These are phyloP conservation scores for Pogonophryne albipinna DNA, from an alignment of 2,797 vertebrate genomes.

Conservation along the genomic window DNA sequence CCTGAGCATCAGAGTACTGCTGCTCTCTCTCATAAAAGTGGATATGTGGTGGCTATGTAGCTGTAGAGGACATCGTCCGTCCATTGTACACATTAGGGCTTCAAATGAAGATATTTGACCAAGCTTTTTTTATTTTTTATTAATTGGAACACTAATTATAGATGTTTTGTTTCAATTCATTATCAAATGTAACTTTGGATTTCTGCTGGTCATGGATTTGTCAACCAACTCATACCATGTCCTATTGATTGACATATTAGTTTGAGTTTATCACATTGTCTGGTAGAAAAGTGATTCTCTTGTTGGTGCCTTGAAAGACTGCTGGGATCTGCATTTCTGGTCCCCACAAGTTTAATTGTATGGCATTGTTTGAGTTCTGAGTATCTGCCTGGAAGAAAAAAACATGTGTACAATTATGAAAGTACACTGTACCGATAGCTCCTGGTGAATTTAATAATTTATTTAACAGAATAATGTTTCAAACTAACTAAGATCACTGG, in stretches of 20 bases:
- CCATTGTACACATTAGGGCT: not conserved
- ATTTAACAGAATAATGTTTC: not conserved
- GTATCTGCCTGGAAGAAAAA: not conserved
- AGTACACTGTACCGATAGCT: not conserved
- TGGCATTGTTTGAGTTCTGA: not conserved
- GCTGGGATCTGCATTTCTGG: not conserved
- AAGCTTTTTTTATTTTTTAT: not conserved
- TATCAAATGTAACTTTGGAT: not conserved
- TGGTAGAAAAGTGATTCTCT: not conserved
- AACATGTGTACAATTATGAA: not conserved
- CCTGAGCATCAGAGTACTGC: conserved; percentile 63
- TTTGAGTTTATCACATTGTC: not conserved
- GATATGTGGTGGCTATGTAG: not conserved
- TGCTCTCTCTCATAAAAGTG: conserved; percentile 45
- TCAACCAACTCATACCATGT: not conserved
- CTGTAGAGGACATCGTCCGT: conserved; percentile 13
- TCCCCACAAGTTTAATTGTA: not conserved
- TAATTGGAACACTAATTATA: not conserved
- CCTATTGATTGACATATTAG: not conserved
- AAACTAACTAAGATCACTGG: not conserved
- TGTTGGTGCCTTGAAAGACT: not conserved
- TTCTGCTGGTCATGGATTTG: not conserved
- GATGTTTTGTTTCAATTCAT: not conserved
- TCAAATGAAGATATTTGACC: not conserved
- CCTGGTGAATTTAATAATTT: not conserved